Conservation (phyloP, 2,888 invertebrate genomes). For the Eumerus sabulonum region DNA sequence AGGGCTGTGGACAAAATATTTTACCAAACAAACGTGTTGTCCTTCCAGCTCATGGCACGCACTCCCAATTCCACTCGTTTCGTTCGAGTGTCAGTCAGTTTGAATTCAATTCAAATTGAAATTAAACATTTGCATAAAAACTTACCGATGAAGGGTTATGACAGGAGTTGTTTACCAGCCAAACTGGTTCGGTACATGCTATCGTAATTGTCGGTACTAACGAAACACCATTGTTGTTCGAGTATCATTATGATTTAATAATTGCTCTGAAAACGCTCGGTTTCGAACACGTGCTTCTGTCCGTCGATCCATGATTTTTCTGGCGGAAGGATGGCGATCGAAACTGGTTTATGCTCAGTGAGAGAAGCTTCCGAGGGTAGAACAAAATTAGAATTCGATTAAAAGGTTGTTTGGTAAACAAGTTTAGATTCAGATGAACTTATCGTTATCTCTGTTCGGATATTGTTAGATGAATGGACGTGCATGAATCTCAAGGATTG, state of each 20-base stretch:
- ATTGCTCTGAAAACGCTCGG: neutral
- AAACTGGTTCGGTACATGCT: neutral
- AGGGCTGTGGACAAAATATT: neutral
- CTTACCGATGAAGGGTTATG: neutral
- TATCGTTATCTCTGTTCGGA: too few species aligned
- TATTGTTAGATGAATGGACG: too few species aligned
- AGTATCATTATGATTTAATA: conserved; percentile 3
- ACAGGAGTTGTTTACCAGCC: neutral
- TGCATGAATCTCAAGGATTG: too few species aligned
- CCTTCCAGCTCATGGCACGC: neutral
- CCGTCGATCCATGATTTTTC: neutral
- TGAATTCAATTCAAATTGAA: neutral
- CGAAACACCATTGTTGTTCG: neutral
- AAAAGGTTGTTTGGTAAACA: too few species aligned
- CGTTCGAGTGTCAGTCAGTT: neutral
- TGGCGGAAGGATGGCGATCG: too few species aligned
- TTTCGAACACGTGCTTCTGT: neutral
- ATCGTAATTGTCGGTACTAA: neutral
- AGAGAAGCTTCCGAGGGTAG: too few species aligned
- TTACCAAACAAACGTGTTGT: neutral
- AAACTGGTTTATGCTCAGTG: too few species aligned
- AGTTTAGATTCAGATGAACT: too few species aligned
- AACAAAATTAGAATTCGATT: too few species aligned
- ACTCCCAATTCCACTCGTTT: neutral
- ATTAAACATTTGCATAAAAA: conserved; percentile 8